Percentiles rank a stretch among this genome's conserved stretches.
Conservation (phyloP, 2,113 vertebrate species). For the Toxostoma redivivum region DNA sequence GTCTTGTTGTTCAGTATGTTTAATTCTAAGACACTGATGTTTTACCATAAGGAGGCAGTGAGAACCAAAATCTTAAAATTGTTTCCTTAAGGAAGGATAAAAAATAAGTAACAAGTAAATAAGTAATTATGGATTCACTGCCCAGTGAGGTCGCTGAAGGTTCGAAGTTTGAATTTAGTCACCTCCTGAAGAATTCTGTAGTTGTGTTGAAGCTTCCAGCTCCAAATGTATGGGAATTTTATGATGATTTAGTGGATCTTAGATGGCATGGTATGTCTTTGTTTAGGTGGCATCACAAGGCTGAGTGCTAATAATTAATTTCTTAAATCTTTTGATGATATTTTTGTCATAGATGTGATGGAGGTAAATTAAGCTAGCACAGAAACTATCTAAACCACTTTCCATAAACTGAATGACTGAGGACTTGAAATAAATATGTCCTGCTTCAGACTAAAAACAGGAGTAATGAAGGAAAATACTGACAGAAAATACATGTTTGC, state of each 20-base stretch:
- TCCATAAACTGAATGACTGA: not conserved
- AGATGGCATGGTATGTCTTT: not conserved
- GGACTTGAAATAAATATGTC: not conserved
- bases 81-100: not conserved
- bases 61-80: not conserved
- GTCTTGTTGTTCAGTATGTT: not conserved
- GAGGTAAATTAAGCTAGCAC: not conserved
- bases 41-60: not conserved
- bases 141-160: not conserved
- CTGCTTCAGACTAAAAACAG: not conserved
- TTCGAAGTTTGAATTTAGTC: not conserved
- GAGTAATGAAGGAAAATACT: not conserved
- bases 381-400: not conserved
- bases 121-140: not conserved
- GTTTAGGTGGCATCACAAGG: not conserved
- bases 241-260: not conserved
- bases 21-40: not conserved
- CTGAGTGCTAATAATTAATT: not conserved
- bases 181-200: not conserved
- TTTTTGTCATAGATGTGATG: not conserved
- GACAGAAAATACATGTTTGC: not conserved
- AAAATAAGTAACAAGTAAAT: not conserved
- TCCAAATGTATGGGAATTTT: not conserved
- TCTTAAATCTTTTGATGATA: not conserved
- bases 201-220: not conserved